Conservation (phyloP, 2,113 vertebrate species). For the Todiramphus saurophagus region DNA sequence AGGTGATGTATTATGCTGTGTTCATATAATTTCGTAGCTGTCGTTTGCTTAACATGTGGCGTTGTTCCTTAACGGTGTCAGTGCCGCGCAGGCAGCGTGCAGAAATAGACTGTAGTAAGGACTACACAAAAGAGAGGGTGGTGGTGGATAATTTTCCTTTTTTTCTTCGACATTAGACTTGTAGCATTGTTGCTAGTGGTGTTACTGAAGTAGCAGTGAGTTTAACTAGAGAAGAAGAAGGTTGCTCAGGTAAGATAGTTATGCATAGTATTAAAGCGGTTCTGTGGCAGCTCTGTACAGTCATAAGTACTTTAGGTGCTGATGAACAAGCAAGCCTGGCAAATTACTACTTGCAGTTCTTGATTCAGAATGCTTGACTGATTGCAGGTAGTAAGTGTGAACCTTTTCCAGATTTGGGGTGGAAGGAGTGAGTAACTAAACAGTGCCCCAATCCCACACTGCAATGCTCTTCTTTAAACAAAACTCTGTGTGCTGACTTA, state of each 20-base stretch:
- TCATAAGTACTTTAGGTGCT: neutral
- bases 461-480: neutral
- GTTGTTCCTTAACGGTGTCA: neutral
- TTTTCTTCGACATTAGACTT: accelerated
- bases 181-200: neutral
- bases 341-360: neutral
- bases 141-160: too few species aligned
- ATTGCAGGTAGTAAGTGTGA: neutral
- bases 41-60: neutral
- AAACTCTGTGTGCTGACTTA: neutral
- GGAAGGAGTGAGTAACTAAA: neutral
- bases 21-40: neutral
- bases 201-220: neutral
- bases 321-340: neutral
- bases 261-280: neutral
- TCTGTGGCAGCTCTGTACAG: neutral
- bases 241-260: neutral
- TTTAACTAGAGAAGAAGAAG: neutral
- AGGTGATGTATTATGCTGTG: neutral
- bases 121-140: neutral
- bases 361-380: neutral
- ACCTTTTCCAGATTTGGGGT: neutral
- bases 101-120: neutral
- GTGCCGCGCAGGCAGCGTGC: neutral
- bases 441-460: neutral